Percentiles rank a stretch among this genome's conserved stretches.
Conservation (phyloP, 2,888 invertebrate species). For the Bimastos eiseni region DNA sequence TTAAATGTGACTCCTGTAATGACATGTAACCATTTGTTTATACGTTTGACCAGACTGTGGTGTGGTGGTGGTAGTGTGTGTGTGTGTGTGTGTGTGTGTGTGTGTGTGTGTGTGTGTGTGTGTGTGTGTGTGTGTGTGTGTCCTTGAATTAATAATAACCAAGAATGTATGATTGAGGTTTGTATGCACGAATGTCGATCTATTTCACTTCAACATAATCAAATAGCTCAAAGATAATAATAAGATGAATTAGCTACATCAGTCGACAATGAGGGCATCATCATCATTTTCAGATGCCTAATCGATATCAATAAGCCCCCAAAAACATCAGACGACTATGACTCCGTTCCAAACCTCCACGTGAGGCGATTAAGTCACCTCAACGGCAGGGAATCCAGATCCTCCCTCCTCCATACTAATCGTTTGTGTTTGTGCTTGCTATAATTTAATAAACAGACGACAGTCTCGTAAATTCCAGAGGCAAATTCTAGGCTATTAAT, state of each 20-base stretch:
- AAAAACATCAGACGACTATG: neutral
- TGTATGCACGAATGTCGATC: neutral
- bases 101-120: neutral
- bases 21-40: too few species aligned
- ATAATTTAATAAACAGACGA: constrained; percentile 1
- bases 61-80: too few species aligned
- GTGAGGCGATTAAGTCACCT: too few species aligned
- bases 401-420: neutral
- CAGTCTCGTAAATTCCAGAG: neutral
- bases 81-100: too few species aligned
- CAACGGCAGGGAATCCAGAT: too few species aligned
- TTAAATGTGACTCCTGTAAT: too few species aligned
- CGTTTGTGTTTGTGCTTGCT: neutral
- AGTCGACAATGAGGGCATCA: neutral
- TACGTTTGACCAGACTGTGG: too few species aligned
- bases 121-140: neutral
- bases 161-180: neutral
- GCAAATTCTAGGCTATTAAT: neutral
- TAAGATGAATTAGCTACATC: neutral
- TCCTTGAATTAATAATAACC: too few species aligned
- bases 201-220: neutral
- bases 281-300: neutral
- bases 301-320: neutral
- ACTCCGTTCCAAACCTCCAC: neutral
- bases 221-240: too few species aligned